These are phyloP conservation scores for Drosophila fungiperda DNA, from an alignment of 2,888 invertebrate genomes.

Conservation along the genomic window DNA sequence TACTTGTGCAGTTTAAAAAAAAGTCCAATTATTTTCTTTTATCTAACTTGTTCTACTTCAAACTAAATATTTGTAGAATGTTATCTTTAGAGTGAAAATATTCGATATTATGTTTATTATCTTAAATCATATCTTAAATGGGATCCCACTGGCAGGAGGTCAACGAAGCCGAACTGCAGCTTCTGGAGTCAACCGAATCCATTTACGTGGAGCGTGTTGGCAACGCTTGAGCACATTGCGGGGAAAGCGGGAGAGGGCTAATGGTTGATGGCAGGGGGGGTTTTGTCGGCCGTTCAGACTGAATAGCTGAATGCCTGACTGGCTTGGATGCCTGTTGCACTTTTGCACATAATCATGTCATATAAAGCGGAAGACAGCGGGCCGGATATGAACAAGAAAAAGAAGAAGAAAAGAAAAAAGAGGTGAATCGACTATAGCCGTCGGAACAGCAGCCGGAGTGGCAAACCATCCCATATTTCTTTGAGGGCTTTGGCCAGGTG, in stretches of 20 bases:
- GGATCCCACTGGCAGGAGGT: constrained; percentile 37
- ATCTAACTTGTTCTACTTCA: neutral
- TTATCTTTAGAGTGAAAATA: neutral
- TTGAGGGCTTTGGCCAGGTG: constrained; percentile 57
- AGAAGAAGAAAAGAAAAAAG: neutral
- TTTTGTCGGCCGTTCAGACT: constrained; percentile 11
- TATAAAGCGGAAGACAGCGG: constrained; percentile 71
- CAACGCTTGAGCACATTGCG: constrained; percentile 32
- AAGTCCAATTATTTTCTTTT: neutral
- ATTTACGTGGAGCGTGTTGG: constrained; percentile 19
- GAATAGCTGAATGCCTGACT: constrained; percentile 22
- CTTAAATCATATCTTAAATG: constrained; percentile 13
- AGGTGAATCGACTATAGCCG: constrained; percentile 3
- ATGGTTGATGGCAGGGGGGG: neutral
- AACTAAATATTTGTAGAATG: neutral
- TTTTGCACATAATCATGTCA: constrained; percentile 81
- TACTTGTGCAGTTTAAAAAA: neutral
- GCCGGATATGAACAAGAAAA: constrained; percentile 65
- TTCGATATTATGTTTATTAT: constrained; percentile 1
- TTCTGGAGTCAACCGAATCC: constrained; percentile 22
- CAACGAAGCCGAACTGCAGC: constrained; percentile 57
- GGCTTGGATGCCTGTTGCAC: constrained; percentile 73
- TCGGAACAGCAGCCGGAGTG: neutral
- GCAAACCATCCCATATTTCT: constrained; percentile 30
- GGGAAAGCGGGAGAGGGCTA: neutral